Percentiles rank a stretch among this genome's conserved stretches.
phyloP scores from a whole-genome alignment of 2,113 vertebrate genomes.

The Etheostoma cragini region DNA sequence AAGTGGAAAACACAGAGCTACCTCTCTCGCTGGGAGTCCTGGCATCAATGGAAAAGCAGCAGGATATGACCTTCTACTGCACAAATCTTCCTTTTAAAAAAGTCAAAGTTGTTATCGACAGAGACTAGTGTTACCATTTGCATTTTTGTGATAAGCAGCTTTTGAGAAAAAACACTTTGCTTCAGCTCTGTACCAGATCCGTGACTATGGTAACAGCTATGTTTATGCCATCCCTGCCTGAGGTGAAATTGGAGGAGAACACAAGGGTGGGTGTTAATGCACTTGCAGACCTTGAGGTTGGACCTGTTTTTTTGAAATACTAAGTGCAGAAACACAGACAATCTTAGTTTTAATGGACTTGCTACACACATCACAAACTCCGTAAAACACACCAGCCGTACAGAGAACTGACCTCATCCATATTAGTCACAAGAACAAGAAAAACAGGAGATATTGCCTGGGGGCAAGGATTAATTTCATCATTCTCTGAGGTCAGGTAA shows the following conservation, averaged over 20 bases:
- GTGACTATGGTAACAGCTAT: slow-evolving; percentile 58
- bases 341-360: slow-evolving; percentile 1
- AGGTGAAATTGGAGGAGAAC: slow-evolving; percentile 8
- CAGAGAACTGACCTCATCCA: slow-evolving; percentile 1
- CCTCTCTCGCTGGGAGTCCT: neutral
- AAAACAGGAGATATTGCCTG: neutral
- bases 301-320: neutral
- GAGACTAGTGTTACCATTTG: slow-evolving; percentile 11
- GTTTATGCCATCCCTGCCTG: slow-evolving; percentile 46
- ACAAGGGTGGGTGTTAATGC: slow-evolving; percentile 30
- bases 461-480: neutral
- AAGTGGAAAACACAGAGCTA: neutral
- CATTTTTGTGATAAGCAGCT: slow-evolving; percentile 15
- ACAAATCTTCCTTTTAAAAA: slow-evolving; percentile 22
- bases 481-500: neutral
- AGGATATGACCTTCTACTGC: slow-evolving; percentile 15
- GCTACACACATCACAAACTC: neutral
- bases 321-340: neutral
- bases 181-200: slow-evolving; percentile 14
- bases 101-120: neutral
- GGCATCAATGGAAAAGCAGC: slow-evolving; percentile 14
- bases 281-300: slow-evolving; percentile 14
- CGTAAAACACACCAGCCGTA: neutral
- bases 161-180: slow-evolving; percentile 20
- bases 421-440: fast-evolving